These are phyloP conservation scores for Phocoena phocoena DNA, from an alignment of 2,113 vertebrate species.

Conservation along the genomic window DNA sequence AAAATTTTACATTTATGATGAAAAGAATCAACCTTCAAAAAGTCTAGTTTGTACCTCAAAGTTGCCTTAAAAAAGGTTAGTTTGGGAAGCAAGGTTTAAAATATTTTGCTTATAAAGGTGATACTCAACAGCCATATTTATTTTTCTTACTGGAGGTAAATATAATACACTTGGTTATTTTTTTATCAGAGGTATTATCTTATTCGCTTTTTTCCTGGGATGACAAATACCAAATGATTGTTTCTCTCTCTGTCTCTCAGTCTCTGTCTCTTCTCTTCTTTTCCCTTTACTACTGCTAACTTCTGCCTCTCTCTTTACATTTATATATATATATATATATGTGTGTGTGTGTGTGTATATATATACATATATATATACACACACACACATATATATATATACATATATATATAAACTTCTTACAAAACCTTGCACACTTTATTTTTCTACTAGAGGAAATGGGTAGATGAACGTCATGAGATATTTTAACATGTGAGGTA, in stretches of 20 bases:
- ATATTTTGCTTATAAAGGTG: background rate
- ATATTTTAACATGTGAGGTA: background rate
- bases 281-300: background rate
- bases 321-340: background rate
- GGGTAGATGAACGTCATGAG: background rate
- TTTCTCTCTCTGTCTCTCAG: accelerated
- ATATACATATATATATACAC: accelerated
- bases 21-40: background rate
- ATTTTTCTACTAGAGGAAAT: background rate
- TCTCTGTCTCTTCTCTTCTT: background rate
- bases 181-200: background rate
- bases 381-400: too few relatives aligned
- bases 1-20: background rate
- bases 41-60: background rate
- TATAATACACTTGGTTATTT: background rate
- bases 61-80: background rate
- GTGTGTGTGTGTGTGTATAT: accelerated
- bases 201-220: background rate
- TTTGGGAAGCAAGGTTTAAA: background rate
- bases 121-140: background rate
- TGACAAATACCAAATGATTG: background rate
- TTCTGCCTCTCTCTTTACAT: background rate
- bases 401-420: too few relatives aligned
- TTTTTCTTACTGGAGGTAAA: background rate
- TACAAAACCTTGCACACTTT: background rate